Evolutionary conservation across 2,888 invertebrate species (phyloP).

Genomic region (Frankliniella fusca): DNA sequence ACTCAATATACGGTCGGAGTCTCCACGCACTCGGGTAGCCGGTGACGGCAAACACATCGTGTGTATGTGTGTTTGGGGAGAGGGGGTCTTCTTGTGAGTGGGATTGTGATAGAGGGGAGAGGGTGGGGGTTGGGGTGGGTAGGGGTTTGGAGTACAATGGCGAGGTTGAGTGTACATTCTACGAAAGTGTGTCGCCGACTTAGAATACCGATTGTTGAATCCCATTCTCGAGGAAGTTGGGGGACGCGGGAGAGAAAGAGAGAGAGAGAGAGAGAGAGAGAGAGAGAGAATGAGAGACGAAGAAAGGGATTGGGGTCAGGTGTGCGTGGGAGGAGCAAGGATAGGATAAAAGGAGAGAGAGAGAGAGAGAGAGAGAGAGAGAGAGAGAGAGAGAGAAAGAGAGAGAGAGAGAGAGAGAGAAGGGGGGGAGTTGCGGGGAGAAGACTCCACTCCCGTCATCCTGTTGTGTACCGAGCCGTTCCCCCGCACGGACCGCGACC

Average conservation of each 20-base stretch:
- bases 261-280: background rate
- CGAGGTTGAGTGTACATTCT: too few species aligned
- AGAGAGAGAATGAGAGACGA: background rate
- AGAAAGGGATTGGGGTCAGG: background rate
- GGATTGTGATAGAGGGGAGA: background rate
- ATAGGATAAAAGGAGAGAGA: background rate
- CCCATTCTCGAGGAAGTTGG: background rate
- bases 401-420: background rate
- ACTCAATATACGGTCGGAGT: too few species aligned
- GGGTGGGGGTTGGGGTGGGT: background rate
- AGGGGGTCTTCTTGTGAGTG: too few species aligned
- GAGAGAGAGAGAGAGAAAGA: background rate
- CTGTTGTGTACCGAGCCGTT: constrained; percentile 22
- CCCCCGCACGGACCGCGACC: background rate
- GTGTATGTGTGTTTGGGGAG: too few species aligned
- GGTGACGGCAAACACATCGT: too few species aligned
- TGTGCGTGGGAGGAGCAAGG: background rate
- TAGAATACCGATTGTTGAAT: background rate
- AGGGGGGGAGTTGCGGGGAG: background rate
- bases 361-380: background rate
- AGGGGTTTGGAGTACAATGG: too few species aligned
- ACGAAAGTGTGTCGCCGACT: background rate
- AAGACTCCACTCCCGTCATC: background rate
- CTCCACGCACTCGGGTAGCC: too few species aligned
- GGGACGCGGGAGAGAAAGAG: background rate